These are phyloP conservation scores for Limonius californicus DNA, from an alignment of 1,140 invertebrate genomes.

Conservation along the genomic window DNA sequence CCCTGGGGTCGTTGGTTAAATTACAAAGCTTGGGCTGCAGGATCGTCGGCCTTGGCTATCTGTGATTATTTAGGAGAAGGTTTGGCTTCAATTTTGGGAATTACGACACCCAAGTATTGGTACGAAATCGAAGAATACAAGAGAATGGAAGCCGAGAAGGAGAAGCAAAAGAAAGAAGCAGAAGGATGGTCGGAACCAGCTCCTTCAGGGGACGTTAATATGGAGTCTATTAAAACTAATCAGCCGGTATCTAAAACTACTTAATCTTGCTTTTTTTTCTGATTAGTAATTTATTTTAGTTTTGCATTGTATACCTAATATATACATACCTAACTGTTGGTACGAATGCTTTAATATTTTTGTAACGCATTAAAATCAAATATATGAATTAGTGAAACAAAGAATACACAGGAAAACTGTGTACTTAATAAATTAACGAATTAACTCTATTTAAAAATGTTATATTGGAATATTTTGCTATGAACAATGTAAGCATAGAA, in stretches of 20 bases:
- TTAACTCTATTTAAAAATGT: too few species aligned
- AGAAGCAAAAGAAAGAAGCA: slow-evolving; percentile 52
- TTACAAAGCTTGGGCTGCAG: slow-evolving; percentile 61
- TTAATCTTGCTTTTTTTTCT: not conserved
- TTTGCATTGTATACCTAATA: too few species aligned
- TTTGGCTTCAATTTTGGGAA: slow-evolving; percentile 81
- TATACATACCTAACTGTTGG: too few species aligned
- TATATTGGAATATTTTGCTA: too few species aligned
- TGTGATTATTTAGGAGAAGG: slow-evolving; percentile 83
- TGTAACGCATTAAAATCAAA: too few species aligned
- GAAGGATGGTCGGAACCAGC: slow-evolving; percentile 38
- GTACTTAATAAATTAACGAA: too few species aligned
- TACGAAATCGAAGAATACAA: slow-evolving; percentile 83
- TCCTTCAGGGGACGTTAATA: not conserved
- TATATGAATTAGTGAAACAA: too few species aligned
- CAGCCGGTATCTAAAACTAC: not conserved
- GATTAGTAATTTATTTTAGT: too few species aligned
- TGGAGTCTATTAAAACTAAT: not conserved
- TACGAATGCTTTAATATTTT: too few species aligned
- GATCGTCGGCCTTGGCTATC: slow-evolving; percentile 63
- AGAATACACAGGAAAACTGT: too few species aligned
- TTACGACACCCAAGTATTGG: slow-evolving; percentile 87
- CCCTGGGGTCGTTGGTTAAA: slow-evolving; percentile 71
- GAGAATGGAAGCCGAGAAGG: slow-evolving; percentile 55
- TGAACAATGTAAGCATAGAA: too few species aligned